Conservation (phyloP, 2,888 invertebrate species). For the Macaria liturata region DNA sequence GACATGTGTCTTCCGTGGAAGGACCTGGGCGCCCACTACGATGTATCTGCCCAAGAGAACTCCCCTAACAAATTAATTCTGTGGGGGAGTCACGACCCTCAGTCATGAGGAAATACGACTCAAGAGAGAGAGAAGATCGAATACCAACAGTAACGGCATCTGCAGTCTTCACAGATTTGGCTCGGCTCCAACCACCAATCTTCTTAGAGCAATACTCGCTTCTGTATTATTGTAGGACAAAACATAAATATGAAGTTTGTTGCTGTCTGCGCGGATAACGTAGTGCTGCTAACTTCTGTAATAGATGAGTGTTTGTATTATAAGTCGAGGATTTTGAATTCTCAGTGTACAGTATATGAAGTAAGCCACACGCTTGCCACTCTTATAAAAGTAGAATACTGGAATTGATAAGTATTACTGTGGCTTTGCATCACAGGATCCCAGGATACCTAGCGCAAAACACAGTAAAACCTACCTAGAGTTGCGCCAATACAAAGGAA, state of each 20-base stretch:
- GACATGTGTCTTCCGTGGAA: no score
- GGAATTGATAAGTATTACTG: no score
- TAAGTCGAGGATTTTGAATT: no score
- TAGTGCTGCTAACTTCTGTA: conserved; percentile 20
- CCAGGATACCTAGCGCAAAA: no score
- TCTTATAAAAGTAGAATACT: conserved; percentile 14
- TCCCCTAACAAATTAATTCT: no score
- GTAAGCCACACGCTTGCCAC: conserved; percentile 40
- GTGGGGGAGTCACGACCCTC: no score
- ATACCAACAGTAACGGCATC: conserved; percentile 29
- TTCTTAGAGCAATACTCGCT: conserved; percentile 47
- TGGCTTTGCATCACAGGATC: no score
- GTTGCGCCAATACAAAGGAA: no score
- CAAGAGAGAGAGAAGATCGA: conserved; percentile 10
- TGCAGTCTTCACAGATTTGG: conserved; percentile 49
- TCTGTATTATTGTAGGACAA: conserved; percentile 46
- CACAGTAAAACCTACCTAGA: no score
- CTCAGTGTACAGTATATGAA: conserved; percentile 35
- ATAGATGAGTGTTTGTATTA: no score
- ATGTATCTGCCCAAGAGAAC: no score
- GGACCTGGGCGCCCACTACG: no score
- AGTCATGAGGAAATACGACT: background rate
- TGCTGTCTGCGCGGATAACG: conserved; percentile 38
- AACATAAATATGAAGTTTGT: conserved; percentile 49
- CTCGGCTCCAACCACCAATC: conserved; percentile 58